phyloP scores from a whole-genome alignment of 2,797 vertebrate species.

The Hydrocynus forskahlii region DNA sequence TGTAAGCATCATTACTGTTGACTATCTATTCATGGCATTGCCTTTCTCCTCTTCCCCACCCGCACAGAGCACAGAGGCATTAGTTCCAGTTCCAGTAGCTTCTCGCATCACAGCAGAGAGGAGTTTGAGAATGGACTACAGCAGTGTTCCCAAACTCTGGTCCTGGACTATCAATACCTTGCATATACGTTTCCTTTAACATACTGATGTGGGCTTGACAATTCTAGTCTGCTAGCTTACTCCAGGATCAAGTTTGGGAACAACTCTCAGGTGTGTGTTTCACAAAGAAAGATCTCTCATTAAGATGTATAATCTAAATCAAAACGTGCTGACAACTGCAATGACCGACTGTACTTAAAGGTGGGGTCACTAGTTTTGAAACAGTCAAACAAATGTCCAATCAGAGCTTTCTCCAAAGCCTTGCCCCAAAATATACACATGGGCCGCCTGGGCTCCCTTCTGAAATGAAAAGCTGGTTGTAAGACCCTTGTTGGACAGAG shows the following conservation, averaged over 20 bases:
- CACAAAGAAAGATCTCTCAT: background rate
- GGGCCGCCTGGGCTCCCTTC: background rate
- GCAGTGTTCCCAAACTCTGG: background rate
- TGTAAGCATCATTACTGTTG: conserved; percentile 64
- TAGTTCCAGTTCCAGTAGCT: background rate
- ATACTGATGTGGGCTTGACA: background rate
- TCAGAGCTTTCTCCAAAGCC: background rate
- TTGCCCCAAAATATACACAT: background rate
- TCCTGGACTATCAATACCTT: background rate
- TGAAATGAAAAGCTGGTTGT: too few species aligned
- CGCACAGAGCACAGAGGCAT: conserved; percentile 3
- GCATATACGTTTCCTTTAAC: background rate
- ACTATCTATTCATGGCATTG: conserved; percentile 52
- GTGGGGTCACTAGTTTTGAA: background rate
- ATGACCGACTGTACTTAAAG: background rate
- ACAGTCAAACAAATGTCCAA: background rate
- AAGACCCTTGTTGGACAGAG: background rate
- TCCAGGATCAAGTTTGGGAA: background rate
- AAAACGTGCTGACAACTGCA: background rate
- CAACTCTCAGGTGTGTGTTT: background rate
- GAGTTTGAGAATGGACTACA: background rate
- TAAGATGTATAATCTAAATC: background rate
- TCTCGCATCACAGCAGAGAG: conserved; percentile 12
- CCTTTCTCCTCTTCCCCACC: conserved; percentile 62
- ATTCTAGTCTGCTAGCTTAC: background rate